Percentiles rank a stretch among this genome's conserved stretches.
phyloP scores from a whole-genome alignment of 2,888 invertebrate species.

The Leucania comma region DNA sequence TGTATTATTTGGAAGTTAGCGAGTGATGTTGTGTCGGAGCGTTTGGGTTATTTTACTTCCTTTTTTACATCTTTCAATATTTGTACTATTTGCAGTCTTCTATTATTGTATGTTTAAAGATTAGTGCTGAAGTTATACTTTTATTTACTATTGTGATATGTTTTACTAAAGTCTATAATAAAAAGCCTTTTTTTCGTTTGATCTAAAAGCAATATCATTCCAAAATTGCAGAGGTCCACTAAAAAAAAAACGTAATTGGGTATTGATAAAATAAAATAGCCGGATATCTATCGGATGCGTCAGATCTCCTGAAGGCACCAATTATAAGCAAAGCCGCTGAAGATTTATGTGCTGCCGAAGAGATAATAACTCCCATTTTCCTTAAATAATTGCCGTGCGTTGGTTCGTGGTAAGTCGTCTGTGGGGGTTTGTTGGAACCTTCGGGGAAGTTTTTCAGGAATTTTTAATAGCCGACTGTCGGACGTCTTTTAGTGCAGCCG shows the following conservation, averaged over 20 bases:
- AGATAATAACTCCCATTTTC: slow-evolving; percentile 46
- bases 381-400: slow-evolving; percentile 39
- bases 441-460: slow-evolving; percentile 60
- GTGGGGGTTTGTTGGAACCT: slow-evolving; percentile 15
- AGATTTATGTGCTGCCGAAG: slow-evolving; percentile 14
- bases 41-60: not conserved
- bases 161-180: not conserved
- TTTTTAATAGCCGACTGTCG: slow-evolving; percentile 23
- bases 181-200: not conserved
- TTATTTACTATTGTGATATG: not conserved
- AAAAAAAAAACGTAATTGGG: not conserved
- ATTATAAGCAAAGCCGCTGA: slow-evolving; percentile 31
- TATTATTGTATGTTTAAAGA: not conserved
- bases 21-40: not conserved
- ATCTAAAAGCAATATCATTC: not conserved
- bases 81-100: not conserved
- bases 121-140: not conserved
- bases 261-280: slow-evolving; percentile 17
- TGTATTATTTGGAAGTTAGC: slow-evolving; percentile 14
- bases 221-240: not conserved
- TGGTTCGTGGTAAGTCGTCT: slow-evolving; percentile 55
- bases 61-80: not conserved
- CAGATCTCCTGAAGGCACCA: slow-evolving; percentile 15
- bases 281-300: slow-evolving; percentile 17
- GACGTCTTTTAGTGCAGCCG: slow-evolving; percentile 44